Base-by-base conservation (phyloP, 2,888 invertebrate species). In the Pachydiplax longipennis region DNA sequence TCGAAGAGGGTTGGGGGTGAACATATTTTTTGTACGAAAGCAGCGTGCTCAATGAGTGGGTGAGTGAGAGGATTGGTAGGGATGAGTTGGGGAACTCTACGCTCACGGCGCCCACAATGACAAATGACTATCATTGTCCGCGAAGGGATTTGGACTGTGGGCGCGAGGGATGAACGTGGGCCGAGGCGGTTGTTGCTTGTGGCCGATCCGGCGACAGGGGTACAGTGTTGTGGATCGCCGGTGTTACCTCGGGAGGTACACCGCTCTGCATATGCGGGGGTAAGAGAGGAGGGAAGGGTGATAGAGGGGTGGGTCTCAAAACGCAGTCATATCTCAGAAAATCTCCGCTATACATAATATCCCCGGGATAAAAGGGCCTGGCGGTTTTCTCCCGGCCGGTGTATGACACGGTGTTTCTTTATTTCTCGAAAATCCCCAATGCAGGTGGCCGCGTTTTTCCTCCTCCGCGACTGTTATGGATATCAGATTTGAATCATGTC, bases 71-170 rank as follows among this genome's bases (percentile, higher is more conserved):
- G 87, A 35, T 37, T 25, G 58, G 58, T 15, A 35, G 37, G 35
- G 65, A 6, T 61, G 31, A 31, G 37, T 61, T 87, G 87, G 58
- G 83, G 83, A 58, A 83, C 83, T 83, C 83, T 35, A 58, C 83
- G 83, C 83, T 83, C 83, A 58, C 58, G 83, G 87, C 87, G 87
- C 87, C 87, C 87, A 87, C 87, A 87, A 65, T 87, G 87, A 87
- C 87, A 87, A 87, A 87, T 87, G 87, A 61, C 87, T 87, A 87
- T 87, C 87, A 87, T 87, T 87, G 87, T 87, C 87, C 87, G 61
- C 61, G n/a, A 10, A 87, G 87, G 61, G 65, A 61, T 87, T 87
- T 87, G n/a, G 87, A 58, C 37, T 61, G 87, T 87, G 87, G 87
- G 87, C 87, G 87, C 37, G 61, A 37, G 35, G 37, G 87, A 87